Base-by-base conservation (phyloP, 2,113 vertebrate genomes). In the Piaya cayana region DNA sequence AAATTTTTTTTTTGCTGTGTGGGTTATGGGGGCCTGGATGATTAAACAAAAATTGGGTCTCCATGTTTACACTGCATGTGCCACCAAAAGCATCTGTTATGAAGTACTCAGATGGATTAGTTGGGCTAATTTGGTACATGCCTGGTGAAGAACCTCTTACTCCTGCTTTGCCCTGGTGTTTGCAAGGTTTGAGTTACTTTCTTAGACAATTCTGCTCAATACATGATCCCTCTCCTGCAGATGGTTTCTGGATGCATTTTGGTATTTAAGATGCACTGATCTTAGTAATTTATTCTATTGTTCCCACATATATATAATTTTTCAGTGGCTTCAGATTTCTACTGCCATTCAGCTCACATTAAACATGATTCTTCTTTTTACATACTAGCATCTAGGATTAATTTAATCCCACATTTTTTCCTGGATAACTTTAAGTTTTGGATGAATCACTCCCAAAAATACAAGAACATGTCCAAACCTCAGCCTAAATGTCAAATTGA, bases 351-450 rank as follows among this genome's bases (percentile, higher is more conserved):
- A 96, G 76, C 81, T 85, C 69, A 63, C 34, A 95, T 93, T 95
- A 97, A 95, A 94, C 29, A 49, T 72, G 69, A 2, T 67, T 85
- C 92, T 93, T 39, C 82, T 68, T 83, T 95, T 94, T 62, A 93
- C 92, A 69, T 96, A 16, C 90, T 92, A 93, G 93, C 94, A 96
- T 96, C 76, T 63, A 95, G 93, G 92, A 96, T 95, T 96, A 93
- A 96, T 97, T 96, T 96, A 96, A 96, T 95, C 82, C 94, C 49
- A 71, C 90, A 58, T 94, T 94, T 96, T 95, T 93, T 93, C 93
- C 95, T 94, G 95, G 79, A 82, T 95, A 97, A 96, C 79, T 95
- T 91, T 67, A 92, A 90, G 82, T 90, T 93, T 93, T 93, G 88
- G 79, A 96, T 93, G 93, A 97, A 92, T 92, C 90, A 95, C 80